A percentile compares a stretch with the other conserved stretches of the same genome.
Conservation (phyloP, 64 coral and sea anemone species). For the Pocillopora damicornis region DNA sequence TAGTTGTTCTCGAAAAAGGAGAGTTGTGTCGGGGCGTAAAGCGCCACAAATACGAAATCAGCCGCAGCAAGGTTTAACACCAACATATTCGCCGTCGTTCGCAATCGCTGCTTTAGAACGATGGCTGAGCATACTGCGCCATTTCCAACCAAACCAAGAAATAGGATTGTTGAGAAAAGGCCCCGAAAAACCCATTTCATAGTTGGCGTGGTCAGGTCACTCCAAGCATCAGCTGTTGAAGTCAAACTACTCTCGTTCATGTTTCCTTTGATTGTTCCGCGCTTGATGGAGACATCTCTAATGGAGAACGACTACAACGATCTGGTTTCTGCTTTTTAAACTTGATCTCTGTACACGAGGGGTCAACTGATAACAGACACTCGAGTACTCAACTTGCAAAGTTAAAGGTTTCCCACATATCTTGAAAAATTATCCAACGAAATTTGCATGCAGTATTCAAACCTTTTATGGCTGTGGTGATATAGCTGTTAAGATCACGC, state of each 20-base stretch:
- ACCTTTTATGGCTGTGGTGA: background rate
- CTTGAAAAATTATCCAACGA: background rate
- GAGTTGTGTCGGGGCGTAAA: conserved; percentile 15
- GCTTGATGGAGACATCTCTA: background rate
- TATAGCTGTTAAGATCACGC: background rate
- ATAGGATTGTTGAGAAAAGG: conserved; percentile 4
- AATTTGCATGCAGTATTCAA: background rate
- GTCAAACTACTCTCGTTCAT: background rate
- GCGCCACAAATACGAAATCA: conserved; percentile 8
- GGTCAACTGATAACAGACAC: background rate
- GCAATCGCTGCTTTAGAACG: background rate
- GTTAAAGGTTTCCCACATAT: background rate
- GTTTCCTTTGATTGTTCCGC: background rate
- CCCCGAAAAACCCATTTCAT: conserved; percentile 25
- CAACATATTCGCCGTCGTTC: background rate
- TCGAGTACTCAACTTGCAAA: background rate
- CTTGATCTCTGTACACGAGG: background rate
- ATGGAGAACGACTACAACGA: background rate
- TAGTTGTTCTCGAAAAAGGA: conserved; percentile 36
- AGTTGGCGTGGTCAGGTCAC: conserved; percentile 14
- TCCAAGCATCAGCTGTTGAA: conserved; percentile 4
- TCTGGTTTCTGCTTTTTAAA: background rate
- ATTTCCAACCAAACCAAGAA: conserved; percentile 6
- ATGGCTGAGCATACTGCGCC: conserved; percentile 6
- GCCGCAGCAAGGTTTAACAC: conserved; percentile 19